These are phyloP conservation scores for Fringilla coelebs DNA, from an alignment of 2,797 vertebrate species.

Conservation along the genomic window DNA sequence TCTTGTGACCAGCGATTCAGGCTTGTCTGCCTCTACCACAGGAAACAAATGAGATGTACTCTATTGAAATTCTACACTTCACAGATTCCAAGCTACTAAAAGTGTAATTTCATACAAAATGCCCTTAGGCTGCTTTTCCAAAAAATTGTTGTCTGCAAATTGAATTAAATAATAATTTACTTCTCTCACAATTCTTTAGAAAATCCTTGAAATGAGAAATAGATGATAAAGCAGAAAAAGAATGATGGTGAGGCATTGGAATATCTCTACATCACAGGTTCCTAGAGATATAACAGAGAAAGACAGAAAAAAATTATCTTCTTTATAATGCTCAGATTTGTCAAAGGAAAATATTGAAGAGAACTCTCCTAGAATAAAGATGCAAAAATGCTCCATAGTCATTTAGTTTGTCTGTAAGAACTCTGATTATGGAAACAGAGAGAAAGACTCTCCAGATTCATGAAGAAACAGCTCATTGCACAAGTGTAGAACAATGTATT, in stretches of 20 bases:
- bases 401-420: background rate
- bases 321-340: background rate
- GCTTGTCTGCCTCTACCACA: background rate
- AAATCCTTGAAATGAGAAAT: slow-evolving; percentile 41
- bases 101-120: slow-evolving; percentile 31
- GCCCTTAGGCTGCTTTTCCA: background rate
- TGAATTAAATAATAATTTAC: slow-evolving; percentile 51
- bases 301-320: background rate
- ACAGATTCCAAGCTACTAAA: slow-evolving; percentile 3
- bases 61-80: slow-evolving; percentile 5
- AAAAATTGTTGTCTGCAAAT: slow-evolving; percentile 43
- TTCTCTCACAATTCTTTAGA: slow-evolving; percentile 21
- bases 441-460: background rate
- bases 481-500: background rate
- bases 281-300: background rate
- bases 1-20: slow-evolving; percentile 3
- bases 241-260: background rate
- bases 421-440: background rate
- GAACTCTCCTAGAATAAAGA: background rate
- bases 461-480: background rate
- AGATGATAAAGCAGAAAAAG: slow-evolving; percentile 29
- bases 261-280: background rate
- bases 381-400: background rate
- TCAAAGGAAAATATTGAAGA: background rate
- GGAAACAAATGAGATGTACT: slow-evolving; percentile 29